Evolutionary conservation across 92 coral and sea anemone genomes (phyloP), one percentile per base, ranked within the genome.

Genomic region (Phenganax marumi): DNA sequence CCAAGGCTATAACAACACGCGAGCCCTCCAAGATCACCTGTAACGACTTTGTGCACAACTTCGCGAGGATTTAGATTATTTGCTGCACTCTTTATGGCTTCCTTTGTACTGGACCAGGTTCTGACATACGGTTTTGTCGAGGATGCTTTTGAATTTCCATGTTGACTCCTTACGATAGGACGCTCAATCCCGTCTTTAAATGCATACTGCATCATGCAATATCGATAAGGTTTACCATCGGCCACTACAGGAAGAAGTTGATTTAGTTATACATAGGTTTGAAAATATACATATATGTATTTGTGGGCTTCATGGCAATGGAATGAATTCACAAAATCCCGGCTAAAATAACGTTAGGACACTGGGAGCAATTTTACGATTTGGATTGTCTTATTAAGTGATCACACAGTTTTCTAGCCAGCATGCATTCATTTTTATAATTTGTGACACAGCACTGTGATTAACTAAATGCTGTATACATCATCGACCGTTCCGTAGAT

Each of bases 61-160:
- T 83, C 84, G 49, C 84, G 71, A 25, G 86, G 79, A 65, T 76
- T 75, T 63, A 65, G 76, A 66, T 62, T 68, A 25, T 81, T 75
- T 39, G 86, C 65, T 19, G 64, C 88, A 14, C 43, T 58, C 55
- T 72, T 70, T 79, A 76, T 53, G 50, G 68, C 49, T 50, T 77
- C 76, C 55, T 84, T 70, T 57, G 90, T 87, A 70, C 90, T 87
- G 58, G 52, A 79, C 90, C 90, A 87, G 55, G 90, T 87, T 57
- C 87, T 56, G 50, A 87, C 77, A 50, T 76, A 83, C 46, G 26
- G 52, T 19, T 65, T 52, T 17, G 70, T 12, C 43, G 43, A 33
- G 17, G 52, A 13, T 12, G 53, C 21, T 54, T 77, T 77, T 3
- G 84, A 47, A 49, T 80, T 80, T 61, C 84, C 84, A 21, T 80